Evolutionary conservation across 2,888 invertebrate species (phyloP).

Genomic region (Notodonta ziczac): DNA sequence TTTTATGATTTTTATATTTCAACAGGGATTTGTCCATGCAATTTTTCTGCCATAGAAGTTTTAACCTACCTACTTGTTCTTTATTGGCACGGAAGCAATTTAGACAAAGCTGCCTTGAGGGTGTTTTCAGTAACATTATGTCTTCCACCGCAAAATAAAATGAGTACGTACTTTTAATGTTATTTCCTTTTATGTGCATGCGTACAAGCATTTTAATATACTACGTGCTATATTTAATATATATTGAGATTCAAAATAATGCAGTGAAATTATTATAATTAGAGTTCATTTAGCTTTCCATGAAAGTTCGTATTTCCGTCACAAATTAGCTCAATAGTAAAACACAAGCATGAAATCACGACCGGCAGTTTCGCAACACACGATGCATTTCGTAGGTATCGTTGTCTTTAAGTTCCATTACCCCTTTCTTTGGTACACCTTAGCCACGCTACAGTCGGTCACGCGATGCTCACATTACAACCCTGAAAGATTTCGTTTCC

Average conservation of each 20-base stretch:
- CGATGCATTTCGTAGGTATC: conserved; percentile 39
- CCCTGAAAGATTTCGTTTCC: conserved; percentile 75
- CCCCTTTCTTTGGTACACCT: conserved; percentile 54
- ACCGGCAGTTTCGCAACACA: conserved; percentile 31
- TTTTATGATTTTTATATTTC: neutral
- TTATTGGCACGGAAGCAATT: conserved; percentile 28
- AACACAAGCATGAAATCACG: conserved; percentile 22
- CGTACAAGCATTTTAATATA: neutral
- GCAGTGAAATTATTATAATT: too few relatives aligned
- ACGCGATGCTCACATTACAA: conserved; percentile 78
- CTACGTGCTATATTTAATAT: neutral
- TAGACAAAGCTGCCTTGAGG: conserved; percentile 24
- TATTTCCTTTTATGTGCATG: conserved; percentile 12
- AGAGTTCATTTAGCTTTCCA: too few relatives aligned
- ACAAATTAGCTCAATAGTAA: too few relatives aligned
- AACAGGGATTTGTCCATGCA: neutral
- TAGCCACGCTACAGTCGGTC: conserved; percentile 59
- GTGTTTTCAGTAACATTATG: conserved; percentile 11
- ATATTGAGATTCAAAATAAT: neutral
- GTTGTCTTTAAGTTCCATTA: conserved; percentile 60
- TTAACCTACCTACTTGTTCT: conserved; percentile 22
- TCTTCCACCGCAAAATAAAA: conserved; percentile 23
- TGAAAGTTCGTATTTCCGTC: too few relatives aligned
- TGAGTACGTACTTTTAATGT: conserved; percentile 17
- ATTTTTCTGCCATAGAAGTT: conserved; percentile 8